Evolutionary conservation across 2,797 vertebrate genomes (phyloP).

Genomic region (Thunnus albacares): DNA sequence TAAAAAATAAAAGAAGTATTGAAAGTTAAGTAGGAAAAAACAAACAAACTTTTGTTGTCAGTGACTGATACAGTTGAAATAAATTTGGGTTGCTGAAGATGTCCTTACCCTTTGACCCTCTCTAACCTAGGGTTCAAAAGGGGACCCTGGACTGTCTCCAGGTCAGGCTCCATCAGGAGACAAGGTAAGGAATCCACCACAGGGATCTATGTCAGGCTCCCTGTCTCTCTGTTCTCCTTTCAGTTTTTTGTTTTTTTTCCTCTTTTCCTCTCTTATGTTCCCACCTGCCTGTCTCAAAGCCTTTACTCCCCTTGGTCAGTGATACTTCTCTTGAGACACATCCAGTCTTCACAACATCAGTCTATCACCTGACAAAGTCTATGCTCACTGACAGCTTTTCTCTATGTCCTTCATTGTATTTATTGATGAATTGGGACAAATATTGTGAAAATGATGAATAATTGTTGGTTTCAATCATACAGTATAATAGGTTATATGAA

Average conservation of each 20-base stretch:
- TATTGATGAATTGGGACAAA: background rate
- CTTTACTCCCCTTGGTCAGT: background rate
- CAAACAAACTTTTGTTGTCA: background rate
- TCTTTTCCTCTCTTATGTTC: background rate
- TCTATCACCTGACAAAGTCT: background rate
- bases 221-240: background rate
- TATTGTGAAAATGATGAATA: background rate
- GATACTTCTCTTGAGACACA: background rate
- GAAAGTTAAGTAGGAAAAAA: background rate
- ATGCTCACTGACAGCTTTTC: background rate
- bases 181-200: slow-evolving; percentile 86
- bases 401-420: background rate
- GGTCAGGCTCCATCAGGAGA: slow-evolving; percentile 90
- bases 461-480: background rate
- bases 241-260: background rate
- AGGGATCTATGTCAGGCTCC: background rate
- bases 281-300: background rate
- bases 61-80: background rate
- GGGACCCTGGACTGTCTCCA: slow-evolving; percentile 94
- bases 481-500: too few relatives aligned
- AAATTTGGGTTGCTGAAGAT: background rate
- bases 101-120: slow-evolving; percentile 45
- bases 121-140: slow-evolving; percentile 91
- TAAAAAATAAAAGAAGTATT: background rate
- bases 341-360: background rate